Evolutionary conservation across 2,888 invertebrate species (phyloP).

Genomic region (Coremacera marginata): DNA sequence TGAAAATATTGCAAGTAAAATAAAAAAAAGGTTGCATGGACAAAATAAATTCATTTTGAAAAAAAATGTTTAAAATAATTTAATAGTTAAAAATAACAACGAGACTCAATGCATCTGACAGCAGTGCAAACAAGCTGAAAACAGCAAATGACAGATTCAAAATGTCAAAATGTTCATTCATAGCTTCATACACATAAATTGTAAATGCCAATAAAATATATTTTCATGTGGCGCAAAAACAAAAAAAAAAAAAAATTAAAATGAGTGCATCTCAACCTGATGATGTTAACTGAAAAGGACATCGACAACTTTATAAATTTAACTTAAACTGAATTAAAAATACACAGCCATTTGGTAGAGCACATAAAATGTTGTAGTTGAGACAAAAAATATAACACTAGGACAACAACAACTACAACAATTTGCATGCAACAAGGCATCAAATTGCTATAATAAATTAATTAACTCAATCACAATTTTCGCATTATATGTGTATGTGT

Average conservation of each 20-base stretch:
- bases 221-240: neutral
- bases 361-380: neutral
- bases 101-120: neutral
- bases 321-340: neutral
- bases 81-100: neutral
- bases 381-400: neutral
- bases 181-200: neutral
- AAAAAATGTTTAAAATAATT: neutral
- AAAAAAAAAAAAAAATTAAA: too few relatives aligned
- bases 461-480: constrained; percentile 10
- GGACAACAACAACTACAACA: neutral
- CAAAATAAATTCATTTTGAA: neutral
- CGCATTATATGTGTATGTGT: neutral
- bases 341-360: neutral
- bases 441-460: constrained; percentile 32
- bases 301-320: neutral
- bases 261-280: neutral
- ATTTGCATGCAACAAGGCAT: constrained; percentile 23
- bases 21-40: neutral
- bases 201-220: neutral
- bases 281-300: neutral
- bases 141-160: neutral
- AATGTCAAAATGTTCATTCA: neutral
- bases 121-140: neutral
- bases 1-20: neutral